These are phyloP conservation scores for Neotoxoptera formosana DNA, from an alignment of 1,140 invertebrate genomes.

Conservation along the genomic window DNA sequence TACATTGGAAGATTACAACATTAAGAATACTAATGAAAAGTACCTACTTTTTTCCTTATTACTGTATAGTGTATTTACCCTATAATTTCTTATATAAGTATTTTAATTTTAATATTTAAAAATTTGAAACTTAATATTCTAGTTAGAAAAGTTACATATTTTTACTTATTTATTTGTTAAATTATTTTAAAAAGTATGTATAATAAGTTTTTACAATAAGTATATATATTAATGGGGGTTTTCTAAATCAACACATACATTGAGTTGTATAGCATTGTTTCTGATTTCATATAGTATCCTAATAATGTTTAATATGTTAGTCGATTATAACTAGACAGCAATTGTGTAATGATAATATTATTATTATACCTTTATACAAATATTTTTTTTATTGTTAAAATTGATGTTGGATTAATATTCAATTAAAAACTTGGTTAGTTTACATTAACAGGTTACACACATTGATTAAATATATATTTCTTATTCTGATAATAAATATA, in stretches of 20 bases:
- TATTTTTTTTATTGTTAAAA: too few species aligned
- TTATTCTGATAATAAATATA: not conserved
- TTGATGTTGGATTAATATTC: too few species aligned
- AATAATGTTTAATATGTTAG: too few species aligned
- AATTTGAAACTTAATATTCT: not conserved
- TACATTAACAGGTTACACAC: not conserved
- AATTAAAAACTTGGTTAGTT: not conserved
- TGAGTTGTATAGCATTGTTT: too few species aligned
- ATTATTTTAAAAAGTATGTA: too few species aligned
- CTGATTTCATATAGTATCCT: too few species aligned
- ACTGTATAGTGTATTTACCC: not conserved
- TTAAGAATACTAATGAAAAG: constrained; percentile 66
- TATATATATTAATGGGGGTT: not conserved
- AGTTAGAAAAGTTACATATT: too few species aligned
- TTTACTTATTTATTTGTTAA: too few species aligned
- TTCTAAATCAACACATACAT: too few species aligned
- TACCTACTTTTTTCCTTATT: constrained; percentile 62
- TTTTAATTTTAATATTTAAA: not conserved
- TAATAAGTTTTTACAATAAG: not conserved
- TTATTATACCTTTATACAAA: too few species aligned
- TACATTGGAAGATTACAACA: constrained; percentile 73
- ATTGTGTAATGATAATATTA: too few species aligned
- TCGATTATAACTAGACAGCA: too few species aligned
- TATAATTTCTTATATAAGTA: not conserved
- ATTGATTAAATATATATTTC: not conserved